Conservation (phyloP, 2,797 vertebrate genomes). For the Dendrocincla fuliginosa region DNA sequence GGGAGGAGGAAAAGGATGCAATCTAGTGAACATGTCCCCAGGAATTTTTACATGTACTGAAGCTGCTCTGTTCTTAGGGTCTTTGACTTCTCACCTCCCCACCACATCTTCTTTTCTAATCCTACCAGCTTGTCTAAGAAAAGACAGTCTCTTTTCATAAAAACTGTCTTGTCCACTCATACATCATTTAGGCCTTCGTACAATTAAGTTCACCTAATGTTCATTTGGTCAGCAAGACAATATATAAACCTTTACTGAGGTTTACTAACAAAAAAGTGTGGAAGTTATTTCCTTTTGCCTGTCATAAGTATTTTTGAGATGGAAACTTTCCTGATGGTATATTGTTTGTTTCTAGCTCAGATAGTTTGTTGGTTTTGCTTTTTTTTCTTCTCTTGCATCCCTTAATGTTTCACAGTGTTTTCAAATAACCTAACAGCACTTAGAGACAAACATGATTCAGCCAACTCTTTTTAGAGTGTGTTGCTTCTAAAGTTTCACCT, state of each 20-base stretch:
- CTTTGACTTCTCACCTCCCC: not conserved
- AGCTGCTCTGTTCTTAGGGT: not conserved
- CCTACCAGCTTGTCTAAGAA: not conserved
- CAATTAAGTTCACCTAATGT: not conserved
- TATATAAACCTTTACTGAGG: not conserved
- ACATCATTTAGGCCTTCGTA: not conserved
- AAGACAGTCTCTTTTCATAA: not conserved
- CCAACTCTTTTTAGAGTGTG: conserved; percentile 30
- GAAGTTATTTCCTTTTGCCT: not conserved
- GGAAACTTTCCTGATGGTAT: not conserved
- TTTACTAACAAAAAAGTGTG: not conserved
- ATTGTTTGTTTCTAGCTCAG: not conserved
- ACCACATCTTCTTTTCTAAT: not conserved
- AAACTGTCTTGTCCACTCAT: not conserved
- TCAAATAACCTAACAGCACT: not conserved
- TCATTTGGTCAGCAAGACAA: not conserved
- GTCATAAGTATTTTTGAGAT: not conserved
- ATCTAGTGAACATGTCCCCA: not conserved
- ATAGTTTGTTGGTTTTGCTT: not conserved
- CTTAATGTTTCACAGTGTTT: not conserved
- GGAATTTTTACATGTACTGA: not conserved
- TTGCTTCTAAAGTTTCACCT: conserved; percentile 2
- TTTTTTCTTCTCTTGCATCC: not conserved
- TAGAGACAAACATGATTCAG: not conserved
- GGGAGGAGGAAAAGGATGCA: not conserved